Evolutionary conservation across 2,797 vertebrate genomes (phyloP), one percentile per base, ranked within the genome.

Genomic region (Poeciliopsis gracilis): DNA sequence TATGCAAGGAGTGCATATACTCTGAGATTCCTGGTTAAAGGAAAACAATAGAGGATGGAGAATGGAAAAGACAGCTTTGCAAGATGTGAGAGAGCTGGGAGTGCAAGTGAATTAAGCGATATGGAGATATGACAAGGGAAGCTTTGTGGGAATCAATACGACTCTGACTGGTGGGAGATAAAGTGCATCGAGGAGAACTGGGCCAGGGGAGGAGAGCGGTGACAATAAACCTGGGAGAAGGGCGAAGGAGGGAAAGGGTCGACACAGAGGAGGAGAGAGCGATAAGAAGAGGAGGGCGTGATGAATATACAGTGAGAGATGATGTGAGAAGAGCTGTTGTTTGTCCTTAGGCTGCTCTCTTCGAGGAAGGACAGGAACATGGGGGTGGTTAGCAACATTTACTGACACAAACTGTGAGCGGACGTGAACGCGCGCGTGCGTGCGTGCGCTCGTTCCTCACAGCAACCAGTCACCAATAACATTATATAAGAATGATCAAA

Each of bases 401-500:
- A 94, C 93, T 88, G 92, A 91, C 91, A 93, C 90, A 93, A 91
- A 91, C 82, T 81, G 76, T n/a, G 67, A 57, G 6, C 55, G 69
- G 71, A 67, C 49, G 81, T 0, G 33, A 33, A 43, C 33, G 2
- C 47, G 49, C 33, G 2, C 47, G 75, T 70, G 75, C 38, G 83
- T 73, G 77, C 72, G 72, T 71, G 72, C 84, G 78, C 73, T 89
- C 82, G 78, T 88, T 90, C 85, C 90, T 92, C 87, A 85, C 85
- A 89, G 89, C 88, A 92, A 93, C 91, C 91, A 92, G 92, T 85
- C 94, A 94, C 93, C 91, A 92, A 91, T 93, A 90, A 87, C 84
- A 91, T 94, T 94, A 94, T 88, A 92, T 93, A 94, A 95, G 89
- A 86, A 80, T 75, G 86, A 92, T 92, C 90, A 92, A 95, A 93